Evolutionary conservation across 1,140 invertebrate genomes (phyloP).

Genomic region (Wiebesia pumilae): DNA sequence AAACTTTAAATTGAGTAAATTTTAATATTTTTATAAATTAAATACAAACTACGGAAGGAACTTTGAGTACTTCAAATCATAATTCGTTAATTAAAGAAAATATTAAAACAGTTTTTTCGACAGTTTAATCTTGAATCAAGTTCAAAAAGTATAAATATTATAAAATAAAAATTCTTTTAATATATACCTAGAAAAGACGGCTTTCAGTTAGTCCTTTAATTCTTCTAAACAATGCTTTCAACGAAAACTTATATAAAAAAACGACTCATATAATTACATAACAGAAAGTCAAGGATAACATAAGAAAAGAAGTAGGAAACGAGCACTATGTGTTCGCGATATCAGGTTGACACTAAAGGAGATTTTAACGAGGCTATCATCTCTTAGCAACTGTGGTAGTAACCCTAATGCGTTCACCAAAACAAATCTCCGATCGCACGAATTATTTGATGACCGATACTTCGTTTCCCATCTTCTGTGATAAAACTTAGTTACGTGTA

Average conservation of each 20-base stretch:
- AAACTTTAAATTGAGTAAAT: no score
- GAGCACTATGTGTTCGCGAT: neutral
- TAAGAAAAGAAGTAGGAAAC: neutral
- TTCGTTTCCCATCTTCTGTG: neutral
- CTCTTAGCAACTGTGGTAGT: neutral
- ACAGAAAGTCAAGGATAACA: neutral
- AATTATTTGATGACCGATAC: conserved; percentile 29
- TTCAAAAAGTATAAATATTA: no score
- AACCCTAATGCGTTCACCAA: neutral
- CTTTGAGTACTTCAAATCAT: no score
- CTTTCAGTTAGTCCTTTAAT: no score
- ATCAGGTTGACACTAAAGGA: neutral
- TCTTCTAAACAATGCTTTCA: neutral
- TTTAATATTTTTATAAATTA: no score
- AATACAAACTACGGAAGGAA: no score
- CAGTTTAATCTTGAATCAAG: no score
- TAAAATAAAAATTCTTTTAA: no score
- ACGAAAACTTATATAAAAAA: neutral
- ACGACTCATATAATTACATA: neutral
- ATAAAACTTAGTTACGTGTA: neutral
- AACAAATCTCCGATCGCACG: conserved; percentile 24
- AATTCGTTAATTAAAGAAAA: no score
- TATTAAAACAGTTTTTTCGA: no score
- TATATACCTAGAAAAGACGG: no score
- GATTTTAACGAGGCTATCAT: neutral